Conservation (phyloP, 2,888 invertebrate species). For the Pristionchus maxplancki region DNA sequence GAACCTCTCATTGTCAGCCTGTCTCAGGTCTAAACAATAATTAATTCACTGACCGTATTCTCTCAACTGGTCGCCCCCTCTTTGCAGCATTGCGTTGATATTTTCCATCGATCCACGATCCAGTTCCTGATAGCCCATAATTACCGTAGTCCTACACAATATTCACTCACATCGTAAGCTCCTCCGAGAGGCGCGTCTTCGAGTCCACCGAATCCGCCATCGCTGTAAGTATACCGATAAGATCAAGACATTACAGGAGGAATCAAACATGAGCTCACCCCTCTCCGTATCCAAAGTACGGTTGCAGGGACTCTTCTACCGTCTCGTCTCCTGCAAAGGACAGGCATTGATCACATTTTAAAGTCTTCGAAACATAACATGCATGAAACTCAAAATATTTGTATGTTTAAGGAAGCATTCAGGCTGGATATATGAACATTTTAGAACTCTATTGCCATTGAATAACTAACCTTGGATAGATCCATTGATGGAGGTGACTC, state of each 20-base stretch:
- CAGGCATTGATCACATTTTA: neutral
- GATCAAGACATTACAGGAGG: neutral
- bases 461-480: neutral
- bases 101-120: neutral
- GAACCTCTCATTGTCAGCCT: no score
- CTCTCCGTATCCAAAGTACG: constrained; percentile 49
- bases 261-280: constrained; percentile 25
- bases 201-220: constrained; percentile 45
- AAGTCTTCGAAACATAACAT: neutral
- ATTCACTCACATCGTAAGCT: neutral
- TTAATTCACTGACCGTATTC: neutral
- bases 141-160: neutral
- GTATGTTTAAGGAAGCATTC: no score
- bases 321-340: neutral
- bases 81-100: neutral
- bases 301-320: constrained; percentile 33
- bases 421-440: no score
- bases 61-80: neutral
- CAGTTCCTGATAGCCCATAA: neutral
- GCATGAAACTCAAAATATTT: no score
- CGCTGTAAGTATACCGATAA: constrained; percentile 24
- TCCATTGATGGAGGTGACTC: constrained; percentile 17
- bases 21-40: no score
- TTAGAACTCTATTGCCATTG: no score
- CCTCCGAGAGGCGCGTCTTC: constrained; percentile 38